A percentile compares a stretch with the other conserved stretches of the same genome.
Evolutionary conservation across 1,140 invertebrate species (phyloP).

Genomic region (Agrypnia vestita): DNA sequence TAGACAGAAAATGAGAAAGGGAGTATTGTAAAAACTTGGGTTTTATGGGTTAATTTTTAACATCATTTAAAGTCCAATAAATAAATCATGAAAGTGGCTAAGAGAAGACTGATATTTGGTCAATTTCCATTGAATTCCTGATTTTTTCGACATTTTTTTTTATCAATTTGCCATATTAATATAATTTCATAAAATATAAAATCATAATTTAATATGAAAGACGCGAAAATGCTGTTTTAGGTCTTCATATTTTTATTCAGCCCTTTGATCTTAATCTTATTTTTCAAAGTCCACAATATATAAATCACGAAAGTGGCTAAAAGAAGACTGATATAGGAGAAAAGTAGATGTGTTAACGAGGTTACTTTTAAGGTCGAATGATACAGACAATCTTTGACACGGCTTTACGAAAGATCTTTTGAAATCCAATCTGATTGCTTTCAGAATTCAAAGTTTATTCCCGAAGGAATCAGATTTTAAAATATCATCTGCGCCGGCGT

Average conservation of each 20-base stretch:
- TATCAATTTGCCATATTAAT: background rate
- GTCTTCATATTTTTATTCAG: background rate
- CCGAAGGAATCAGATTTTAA: constrained; percentile 41
- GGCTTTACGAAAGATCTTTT: constrained; percentile 50
- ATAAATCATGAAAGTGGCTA: no score
- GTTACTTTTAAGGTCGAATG: constrained; percentile 51
- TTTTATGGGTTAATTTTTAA: no score
- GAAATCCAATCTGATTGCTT: constrained; percentile 58
- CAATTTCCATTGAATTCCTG: no score
- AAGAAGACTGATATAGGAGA: background rate
- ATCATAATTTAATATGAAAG: background rate
- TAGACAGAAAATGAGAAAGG: no score
- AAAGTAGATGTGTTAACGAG: constrained; percentile 46
- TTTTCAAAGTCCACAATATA: no score
- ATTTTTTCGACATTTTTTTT: no score
- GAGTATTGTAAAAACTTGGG: no score
- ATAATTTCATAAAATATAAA: background rate
- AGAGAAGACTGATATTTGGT: no score
- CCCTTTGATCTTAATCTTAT: background rate
- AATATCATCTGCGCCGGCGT: constrained; percentile 27
- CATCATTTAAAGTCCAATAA: no score
- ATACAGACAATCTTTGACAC: constrained; percentile 43
- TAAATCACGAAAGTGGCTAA: no score
- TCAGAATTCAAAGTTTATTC: constrained; percentile 13
- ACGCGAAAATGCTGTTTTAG: background rate